These are phyloP conservation scores for Cranoglanis bouderius DNA, from an alignment of 2,113 vertebrate species.

Conservation along the genomic window DNA sequence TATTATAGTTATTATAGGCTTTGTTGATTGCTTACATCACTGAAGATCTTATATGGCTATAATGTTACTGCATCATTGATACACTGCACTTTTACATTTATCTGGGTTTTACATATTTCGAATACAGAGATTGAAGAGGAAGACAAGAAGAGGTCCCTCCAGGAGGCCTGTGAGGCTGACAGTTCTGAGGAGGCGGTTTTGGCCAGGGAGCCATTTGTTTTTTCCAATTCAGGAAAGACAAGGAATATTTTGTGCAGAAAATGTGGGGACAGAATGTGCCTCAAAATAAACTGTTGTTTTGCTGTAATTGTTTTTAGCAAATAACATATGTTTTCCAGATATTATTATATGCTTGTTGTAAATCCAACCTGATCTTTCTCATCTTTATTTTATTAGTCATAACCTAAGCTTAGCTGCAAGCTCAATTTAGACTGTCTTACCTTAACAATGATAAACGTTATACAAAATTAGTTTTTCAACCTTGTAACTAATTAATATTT, in stretches of 20 bases:
- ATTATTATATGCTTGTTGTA: background rate
- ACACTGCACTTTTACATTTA: background rate
- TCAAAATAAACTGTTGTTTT: background rate
- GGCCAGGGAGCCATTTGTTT: background rate
- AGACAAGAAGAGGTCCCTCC: background rate
- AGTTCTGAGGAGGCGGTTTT: background rate
- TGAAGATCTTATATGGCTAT: background rate
- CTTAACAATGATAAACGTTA: background rate
- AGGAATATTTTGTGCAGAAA: background rate
- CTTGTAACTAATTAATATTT: background rate
- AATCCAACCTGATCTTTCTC: background rate
- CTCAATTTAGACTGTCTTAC: background rate
- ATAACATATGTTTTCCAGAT: background rate
- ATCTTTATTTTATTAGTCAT: background rate
- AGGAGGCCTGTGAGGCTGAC: background rate
- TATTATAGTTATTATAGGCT: background rate
- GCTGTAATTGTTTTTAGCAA: background rate
- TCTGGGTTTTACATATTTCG: background rate
- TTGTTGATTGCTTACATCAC: background rate
- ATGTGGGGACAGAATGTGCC: background rate
- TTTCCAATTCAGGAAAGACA: background rate
- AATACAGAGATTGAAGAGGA: background rate
- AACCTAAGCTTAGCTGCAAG: background rate
- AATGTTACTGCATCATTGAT: background rate
- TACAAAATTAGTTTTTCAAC: background rate